Conservation (phyloP, 2,888 invertebrate genomes). For the Gymnosoma rotundatum region DNA sequence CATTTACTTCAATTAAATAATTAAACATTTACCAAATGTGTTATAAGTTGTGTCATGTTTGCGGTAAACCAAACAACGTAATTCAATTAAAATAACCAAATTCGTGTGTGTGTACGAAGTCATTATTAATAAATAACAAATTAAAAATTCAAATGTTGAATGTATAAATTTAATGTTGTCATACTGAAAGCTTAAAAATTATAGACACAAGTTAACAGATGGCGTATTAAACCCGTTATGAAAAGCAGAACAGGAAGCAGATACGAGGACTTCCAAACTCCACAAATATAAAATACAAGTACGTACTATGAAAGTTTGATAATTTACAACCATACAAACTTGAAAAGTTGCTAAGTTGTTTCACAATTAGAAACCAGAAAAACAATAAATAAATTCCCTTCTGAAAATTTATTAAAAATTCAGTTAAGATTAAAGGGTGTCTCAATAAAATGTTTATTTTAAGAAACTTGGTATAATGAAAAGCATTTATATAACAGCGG, state of each 20-base stretch:
- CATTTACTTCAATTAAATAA: not conserved
- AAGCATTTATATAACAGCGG: no score
- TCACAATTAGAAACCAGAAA: conserved; percentile 58
- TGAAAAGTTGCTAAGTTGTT: conserved; percentile 53
- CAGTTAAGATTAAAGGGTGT: conserved; percentile 19
- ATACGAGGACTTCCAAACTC: conserved; percentile 17
- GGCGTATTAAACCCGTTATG: conserved; percentile 43
- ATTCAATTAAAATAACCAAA: conserved; percentile 48
- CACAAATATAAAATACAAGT: not conserved
- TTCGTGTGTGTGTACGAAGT: conserved; percentile 68
- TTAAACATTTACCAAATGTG: conserved; percentile 17
- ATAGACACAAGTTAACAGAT: conserved; percentile 16
- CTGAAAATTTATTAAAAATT: conserved; percentile 70
- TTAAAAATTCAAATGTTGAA: conserved; percentile 73
- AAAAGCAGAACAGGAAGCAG: conserved; percentile 45
- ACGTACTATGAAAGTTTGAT: not conserved
- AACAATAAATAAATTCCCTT: conserved; percentile 69
- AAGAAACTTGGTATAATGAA: no score
- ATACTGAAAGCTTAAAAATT: conserved; percentile 54
- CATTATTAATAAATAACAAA: conserved; percentile 76
- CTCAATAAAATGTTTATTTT: not conserved
- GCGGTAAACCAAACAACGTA: conserved; percentile 59
- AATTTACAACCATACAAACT: conserved; percentile 53
- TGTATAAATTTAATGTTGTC: conserved; percentile 33
- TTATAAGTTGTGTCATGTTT: conserved; percentile 21